Percentiles rank a stretch among this genome's conserved stretches.
Evolutionary conservation across 2,113 vertebrate genomes (phyloP).

Genomic region (Periophthalmodon schlosseri): DNA sequence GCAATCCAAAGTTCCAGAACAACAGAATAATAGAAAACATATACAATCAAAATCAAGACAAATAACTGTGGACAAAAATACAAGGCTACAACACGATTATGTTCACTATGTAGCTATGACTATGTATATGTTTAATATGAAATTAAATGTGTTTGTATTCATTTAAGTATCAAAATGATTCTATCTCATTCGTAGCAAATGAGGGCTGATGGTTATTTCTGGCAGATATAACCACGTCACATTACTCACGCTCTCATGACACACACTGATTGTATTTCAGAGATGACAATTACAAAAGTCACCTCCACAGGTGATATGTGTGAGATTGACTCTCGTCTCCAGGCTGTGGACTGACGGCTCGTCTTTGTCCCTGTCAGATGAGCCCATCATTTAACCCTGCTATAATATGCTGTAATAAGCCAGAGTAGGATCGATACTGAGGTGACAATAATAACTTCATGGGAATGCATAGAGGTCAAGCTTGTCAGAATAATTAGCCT

Average conservation of each 20-base stretch:
- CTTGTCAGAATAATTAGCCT: no score
- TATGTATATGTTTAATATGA: no score
- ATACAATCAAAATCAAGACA: no score
- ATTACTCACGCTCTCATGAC: constrained; percentile 7
- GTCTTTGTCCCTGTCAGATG: constrained; percentile 12
- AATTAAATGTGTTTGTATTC: background rate
- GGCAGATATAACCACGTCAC: constrained; percentile 37
- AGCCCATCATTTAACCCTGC: constrained; percentile 35
- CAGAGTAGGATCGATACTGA: constrained; percentile 34
- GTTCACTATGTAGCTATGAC: no score
- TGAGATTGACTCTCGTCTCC: constrained; percentile 17
- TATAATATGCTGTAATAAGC: constrained; percentile 14
- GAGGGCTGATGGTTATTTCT: background rate
- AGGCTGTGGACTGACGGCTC: constrained; percentile 36
- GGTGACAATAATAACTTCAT: constrained; percentile 14
- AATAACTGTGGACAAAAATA: no score
- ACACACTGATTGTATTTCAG: constrained; percentile 18
- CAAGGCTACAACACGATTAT: no score
- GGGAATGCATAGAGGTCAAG: background rate
- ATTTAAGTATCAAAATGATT: background rate
- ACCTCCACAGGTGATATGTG: constrained; percentile 25
- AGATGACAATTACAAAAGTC: constrained; percentile 20
- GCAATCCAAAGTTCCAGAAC: no score
- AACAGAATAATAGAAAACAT: no score
- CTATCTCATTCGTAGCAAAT: background rate